Base-by-base conservation (phyloP, 2,888 invertebrate species). In the Harpalus rubripes region DNA sequence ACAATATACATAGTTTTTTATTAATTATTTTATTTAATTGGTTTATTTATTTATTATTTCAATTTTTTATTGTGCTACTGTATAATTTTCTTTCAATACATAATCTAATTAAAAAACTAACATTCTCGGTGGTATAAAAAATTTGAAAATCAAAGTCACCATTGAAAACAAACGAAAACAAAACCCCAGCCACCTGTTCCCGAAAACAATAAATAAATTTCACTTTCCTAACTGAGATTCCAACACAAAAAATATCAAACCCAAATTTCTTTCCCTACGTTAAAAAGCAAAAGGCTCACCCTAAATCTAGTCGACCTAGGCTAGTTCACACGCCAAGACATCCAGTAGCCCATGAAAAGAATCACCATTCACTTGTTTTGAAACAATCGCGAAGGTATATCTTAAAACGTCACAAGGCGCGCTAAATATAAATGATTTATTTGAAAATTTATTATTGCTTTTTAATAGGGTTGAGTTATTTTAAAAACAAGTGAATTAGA, bases 251-350 rank as follows among this genome's bases (percentile, higher is more conserved):
- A 84, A 78, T 84, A 84, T 84, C 84, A 84, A 84, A 84, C 61
- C 84, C 78, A 63, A 84, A 78, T 84, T 59, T 76, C 63, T 63
- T 16, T 52, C 81, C 81, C 81, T 16, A 16, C 15, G 81, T 63
- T 81, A 81, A 81, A 81, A 80, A 81, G 68, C 63, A 18, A 65
- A 41, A 68, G 32, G 32, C 81, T 81, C 74, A 84, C 84, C 84
- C 84, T 78, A 84, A 74, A 84, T 84, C 81, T 74, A 84, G 78
- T 65, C 81, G 81, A 15, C 65, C 76, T 76, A 84, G 78, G 63
- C 84, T 84, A 84, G 84, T 84, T 84, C 84, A 84, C 84, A 84
- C 84, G 84, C 76, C 84, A 84, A 52, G 78, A 78, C n/a, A 84
- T 76, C 84, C 76, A 84, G 84, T 78, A 84, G 56, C 15, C 78